These are phyloP conservation scores for Oenanthe oenanthe DNA, from an alignment of 2,113 vertebrate genomes.

Conservation along the genomic window DNA sequence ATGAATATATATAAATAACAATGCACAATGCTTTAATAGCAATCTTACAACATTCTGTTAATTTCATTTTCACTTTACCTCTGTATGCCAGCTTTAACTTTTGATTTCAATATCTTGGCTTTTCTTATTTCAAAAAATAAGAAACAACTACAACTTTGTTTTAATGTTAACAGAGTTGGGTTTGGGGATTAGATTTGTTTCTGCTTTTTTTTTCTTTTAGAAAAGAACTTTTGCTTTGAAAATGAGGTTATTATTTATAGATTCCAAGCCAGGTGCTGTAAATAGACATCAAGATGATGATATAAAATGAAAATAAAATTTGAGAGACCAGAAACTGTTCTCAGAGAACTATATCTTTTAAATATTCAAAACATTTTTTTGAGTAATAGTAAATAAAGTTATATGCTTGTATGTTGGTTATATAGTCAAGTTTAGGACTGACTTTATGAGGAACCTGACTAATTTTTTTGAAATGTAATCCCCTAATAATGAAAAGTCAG, in stretches of 20 bases:
- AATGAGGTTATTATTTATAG: background rate
- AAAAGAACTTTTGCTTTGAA: background rate
- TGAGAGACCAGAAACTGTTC: background rate
- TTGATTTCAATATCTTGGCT: background rate
- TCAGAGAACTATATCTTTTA: background rate
- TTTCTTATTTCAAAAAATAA: background rate
- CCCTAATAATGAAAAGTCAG: background rate
- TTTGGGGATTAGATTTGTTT: background rate
- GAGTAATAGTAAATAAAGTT: background rate
- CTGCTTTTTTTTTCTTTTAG: background rate
- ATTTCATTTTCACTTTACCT: background rate
- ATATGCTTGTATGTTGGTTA: background rate
- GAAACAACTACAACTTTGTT: fast-evolving
- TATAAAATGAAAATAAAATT: background rate
- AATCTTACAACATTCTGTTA: background rate
- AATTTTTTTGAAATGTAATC: background rate
- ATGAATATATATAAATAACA: background rate
- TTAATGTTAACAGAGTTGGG: background rate
- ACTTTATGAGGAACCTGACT: background rate
- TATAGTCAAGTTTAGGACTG: background rate
- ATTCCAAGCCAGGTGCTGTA: background rate
- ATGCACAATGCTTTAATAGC: background rate
- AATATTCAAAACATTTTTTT: background rate
- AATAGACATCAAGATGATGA: background rate
- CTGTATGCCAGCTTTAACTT: background rate